These are phyloP conservation scores for Hapalemur alaotrensis DNA, from an alignment of 2,797 vertebrate species.

Conservation along the genomic window DNA sequence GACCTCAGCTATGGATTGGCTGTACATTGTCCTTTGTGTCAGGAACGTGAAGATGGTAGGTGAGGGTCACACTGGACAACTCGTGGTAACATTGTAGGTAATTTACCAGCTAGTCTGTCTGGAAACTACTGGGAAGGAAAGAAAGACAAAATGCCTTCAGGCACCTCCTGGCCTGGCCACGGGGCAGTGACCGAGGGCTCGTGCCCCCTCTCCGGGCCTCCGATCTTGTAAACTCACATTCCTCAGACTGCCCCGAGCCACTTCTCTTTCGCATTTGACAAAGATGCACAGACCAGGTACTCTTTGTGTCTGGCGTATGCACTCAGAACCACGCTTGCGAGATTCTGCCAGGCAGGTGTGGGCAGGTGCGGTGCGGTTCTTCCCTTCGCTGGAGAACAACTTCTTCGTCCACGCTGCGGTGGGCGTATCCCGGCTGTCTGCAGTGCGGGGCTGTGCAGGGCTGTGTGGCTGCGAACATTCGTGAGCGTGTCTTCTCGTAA, in stretches of 20 bases:
- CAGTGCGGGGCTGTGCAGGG: neutral
- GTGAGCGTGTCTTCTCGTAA: fast-evolving
- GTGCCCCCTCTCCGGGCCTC: too few species aligned
- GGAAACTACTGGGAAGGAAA: neutral
- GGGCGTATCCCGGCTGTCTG: neutral
- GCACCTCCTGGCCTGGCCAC: too few species aligned
- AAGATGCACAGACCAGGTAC: neutral
- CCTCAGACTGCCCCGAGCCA: neutral
- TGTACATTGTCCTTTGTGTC: neutral
- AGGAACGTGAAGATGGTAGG: neutral
- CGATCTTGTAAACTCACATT: neutral
- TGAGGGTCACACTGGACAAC: neutral
- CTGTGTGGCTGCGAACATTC: neutral
- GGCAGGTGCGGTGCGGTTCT: neutral
- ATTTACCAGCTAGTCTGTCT: neutral
- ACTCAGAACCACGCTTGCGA: neutral
- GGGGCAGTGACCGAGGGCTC: neutral
- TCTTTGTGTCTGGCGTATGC: neutral
- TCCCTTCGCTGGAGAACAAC: neutral
- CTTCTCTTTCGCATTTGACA: neutral
- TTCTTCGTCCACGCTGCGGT: neutral
- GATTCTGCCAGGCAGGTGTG: neutral
- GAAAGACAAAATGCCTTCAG: neutral
- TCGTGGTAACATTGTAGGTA: neutral
- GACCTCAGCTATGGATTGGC: neutral